Base-by-base conservation (phyloP, 2,888 invertebrate species). In the Temnothorax unifasciatus region DNA sequence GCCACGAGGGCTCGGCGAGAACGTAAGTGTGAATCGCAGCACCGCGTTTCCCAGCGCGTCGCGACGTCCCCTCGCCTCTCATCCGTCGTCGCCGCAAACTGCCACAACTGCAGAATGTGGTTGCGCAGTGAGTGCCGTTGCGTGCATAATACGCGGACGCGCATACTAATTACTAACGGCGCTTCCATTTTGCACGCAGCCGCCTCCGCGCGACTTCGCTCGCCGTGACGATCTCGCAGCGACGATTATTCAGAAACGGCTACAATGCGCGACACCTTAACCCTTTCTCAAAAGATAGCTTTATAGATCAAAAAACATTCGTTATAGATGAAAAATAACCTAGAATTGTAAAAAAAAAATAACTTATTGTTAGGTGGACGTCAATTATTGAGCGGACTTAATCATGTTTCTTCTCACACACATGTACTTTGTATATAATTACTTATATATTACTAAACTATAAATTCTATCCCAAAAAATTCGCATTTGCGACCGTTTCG, bases 11-110 rank as follows among this genome's bases (percentile, higher is more conserved):
- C 96, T 96, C 96, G 96, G 96, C 96, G 95, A 96, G 95, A 96
- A 96, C 96, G 96, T 96, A 96, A 96, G 96, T 96, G 96, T 96
- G 96, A 96, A 96, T 96, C 96, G 96, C 96, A 96, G 96, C 96
- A 96, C 96, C 96, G 96, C 95, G 95, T 95, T 95, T 95, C 95
- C 95, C 95, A 95, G 41, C 95, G 95, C 95, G 95, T 47, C 95
- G 95, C 95, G 21, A 75, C 64, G 50, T 54, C 52, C 61, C 44
- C 69, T 34, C 93, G 13, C 34, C 54, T 63, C 38, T 77, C 52
- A 29, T 52, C 25, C 82, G 50, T 68, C 64, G 50, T 21, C 64
- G 64, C 52, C 66, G 66, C 57, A 25, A 63, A 41, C 64, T 34
- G 63, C 50, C 44, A 34, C 57, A 57, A 75, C 73, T 75, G 84